These are phyloP conservation scores for Nephotettix cincticeps DNA, from an alignment of 1,140 invertebrate genomes.

Conservation along the genomic window DNA sequence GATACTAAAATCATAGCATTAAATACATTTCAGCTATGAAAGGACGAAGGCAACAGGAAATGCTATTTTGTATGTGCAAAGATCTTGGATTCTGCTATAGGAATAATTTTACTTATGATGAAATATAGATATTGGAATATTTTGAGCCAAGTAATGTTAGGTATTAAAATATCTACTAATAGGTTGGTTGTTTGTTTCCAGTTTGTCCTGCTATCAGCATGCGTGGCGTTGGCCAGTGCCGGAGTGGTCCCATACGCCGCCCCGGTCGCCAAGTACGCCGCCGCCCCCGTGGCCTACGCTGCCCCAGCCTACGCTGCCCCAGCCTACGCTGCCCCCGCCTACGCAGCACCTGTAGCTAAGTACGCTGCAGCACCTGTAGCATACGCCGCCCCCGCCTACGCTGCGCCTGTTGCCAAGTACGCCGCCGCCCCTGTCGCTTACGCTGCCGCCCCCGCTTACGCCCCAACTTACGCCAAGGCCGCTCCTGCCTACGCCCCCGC, in stretches of 20 bases:
- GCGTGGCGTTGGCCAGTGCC: constrained; percentile 50
- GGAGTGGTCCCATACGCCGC: constrained; percentile 34
- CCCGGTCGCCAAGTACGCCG: constrained; percentile 21
- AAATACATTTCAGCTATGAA: too few relatives aligned
- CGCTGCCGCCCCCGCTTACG: constrained; percentile 30
- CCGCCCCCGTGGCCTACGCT: constrained; percentile 31
- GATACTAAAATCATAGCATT: too few relatives aligned
- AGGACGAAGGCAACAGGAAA: too few relatives aligned
- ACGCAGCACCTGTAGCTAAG: neutral
- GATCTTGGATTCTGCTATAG: too few relatives aligned
- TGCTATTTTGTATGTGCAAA: too few relatives aligned
- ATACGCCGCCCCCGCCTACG: constrained; percentile 34
- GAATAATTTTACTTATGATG: too few relatives aligned
- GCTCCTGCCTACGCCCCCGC: constrained; percentile 30
- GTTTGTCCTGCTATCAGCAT: constrained; percentile 50
- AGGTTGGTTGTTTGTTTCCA: constrained; percentile 37
- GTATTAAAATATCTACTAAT: too few relatives aligned
- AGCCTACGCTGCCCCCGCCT: constrained; percentile 39
- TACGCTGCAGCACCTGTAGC: constrained; percentile 12
- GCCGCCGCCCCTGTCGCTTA: constrained; percentile 32
- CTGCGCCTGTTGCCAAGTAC: constrained; percentile 41
- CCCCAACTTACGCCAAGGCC: constrained; percentile 28
- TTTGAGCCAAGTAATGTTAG: too few relatives aligned
- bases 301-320: constrained; percentile 34
- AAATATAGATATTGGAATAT: too few relatives aligned